A percentile compares a stretch with the other conserved stretches of the same genome.
Evolutionary conservation across 2,113 vertebrate genomes (phyloP).

Genomic region (Speoplatyrhinus poulsoni): DNA sequence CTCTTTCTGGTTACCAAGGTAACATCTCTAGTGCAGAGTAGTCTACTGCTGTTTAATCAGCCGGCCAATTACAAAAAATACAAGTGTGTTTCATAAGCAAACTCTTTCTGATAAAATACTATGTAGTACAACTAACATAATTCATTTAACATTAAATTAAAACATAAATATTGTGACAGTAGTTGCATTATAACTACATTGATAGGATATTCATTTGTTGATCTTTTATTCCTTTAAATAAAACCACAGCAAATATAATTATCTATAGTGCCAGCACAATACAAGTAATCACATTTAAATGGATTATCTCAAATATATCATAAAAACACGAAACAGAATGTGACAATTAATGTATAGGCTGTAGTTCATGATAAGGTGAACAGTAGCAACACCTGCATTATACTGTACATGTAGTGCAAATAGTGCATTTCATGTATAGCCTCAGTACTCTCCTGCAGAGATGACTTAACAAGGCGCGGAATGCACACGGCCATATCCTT

Average conservation of each 20-base stretch:
- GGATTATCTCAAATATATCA: background rate
- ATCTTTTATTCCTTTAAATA: background rate
- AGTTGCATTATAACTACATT: slow-evolving; percentile 35
- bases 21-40: slow-evolving; percentile 73
- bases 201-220: background rate
- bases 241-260: background rate
- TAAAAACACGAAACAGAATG: background rate
- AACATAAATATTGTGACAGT: slow-evolving; percentile 63
- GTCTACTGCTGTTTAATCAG: slow-evolving; percentile 53
- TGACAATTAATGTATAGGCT: slow-evolving; percentile 29
- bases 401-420: slow-evolving; percentile 56
- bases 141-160: slow-evolving; percentile 60
- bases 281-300: background rate
- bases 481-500: slow-evolving; percentile 4
- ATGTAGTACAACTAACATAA: slow-evolving; percentile 49
- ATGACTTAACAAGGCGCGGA: slow-evolving; percentile 50
- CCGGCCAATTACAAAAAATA: slow-evolving; percentile 61
- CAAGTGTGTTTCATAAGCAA: slow-evolving; percentile 35
- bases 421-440: slow-evolving; percentile 55
- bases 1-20: slow-evolving; percentile 74
- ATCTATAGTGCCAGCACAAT: slow-evolving; percentile 6
- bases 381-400: slow-evolving; percentile 49
- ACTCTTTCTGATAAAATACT: slow-evolving; percentile 47
- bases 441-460: slow-evolving; percentile 34
- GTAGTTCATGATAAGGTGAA: slow-evolving; percentile 34